A percentile compares a stretch with the other conserved stretches of the same genome.
phyloP scores from a whole-genome alignment of 1,140 invertebrate genomes.

The Meloidogyne chitwoodi region DNA sequence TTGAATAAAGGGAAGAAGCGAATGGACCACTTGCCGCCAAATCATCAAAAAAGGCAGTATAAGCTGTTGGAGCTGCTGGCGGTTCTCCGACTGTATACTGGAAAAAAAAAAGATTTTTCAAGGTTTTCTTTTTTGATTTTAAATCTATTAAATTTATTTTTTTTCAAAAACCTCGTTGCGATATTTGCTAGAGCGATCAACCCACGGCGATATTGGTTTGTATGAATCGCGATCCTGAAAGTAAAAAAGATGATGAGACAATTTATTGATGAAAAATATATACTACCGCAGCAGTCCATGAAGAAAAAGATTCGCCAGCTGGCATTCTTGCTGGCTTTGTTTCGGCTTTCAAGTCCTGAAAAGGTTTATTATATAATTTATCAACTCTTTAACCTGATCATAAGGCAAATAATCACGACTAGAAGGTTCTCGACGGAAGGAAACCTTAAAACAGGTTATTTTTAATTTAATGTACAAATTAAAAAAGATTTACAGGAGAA shows the following conservation, averaged over 20 bases:
- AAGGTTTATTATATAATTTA: not conserved
- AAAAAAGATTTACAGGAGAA: slow-evolving; percentile 32
- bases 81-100: slow-evolving; percentile 41
- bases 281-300: slow-evolving; percentile 45
- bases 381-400: slow-evolving; percentile 39
- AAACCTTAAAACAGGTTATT: slow-evolving; percentile 29
- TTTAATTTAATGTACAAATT: not conserved
- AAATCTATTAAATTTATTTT: not conserved
- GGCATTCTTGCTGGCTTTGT: slow-evolving; percentile 50
- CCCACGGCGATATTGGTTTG: slow-evolving; percentile 56
- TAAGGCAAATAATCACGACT: slow-evolving; percentile 53
- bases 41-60: slow-evolving; percentile 56
- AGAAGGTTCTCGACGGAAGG: slow-evolving; percentile 25
- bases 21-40: slow-evolving; percentile 52
- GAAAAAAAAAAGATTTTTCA: not conserved
- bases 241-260: not conserved
- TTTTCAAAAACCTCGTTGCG: slow-evolving; percentile 38
- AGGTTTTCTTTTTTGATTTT: not conserved
- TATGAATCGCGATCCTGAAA: slow-evolving; percentile 46
- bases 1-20: slow-evolving; percentile 51
- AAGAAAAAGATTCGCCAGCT: slow-evolving; percentile 49
- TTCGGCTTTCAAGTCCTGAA: slow-evolving; percentile 46
- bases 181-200: slow-evolving; percentile 51
- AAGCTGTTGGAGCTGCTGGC: slow-evolving; percentile 41
- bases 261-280: not conserved